Conservation (phyloP, 1,140 invertebrate species). For the Acromyrmex heyeri region DNA sequence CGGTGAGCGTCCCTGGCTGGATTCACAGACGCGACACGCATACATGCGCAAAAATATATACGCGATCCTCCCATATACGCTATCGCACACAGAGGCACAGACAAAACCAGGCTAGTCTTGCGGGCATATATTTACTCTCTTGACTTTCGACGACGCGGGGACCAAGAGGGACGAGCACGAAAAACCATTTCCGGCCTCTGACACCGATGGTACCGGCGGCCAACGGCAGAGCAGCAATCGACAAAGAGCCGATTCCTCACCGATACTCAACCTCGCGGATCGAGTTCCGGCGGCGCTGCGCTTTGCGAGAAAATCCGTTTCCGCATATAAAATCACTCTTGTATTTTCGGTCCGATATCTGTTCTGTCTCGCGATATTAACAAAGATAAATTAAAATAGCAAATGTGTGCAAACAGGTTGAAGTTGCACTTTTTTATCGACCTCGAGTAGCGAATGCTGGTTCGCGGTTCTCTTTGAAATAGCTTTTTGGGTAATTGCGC, state of each 20-base stretch:
- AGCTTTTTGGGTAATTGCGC: conserved; percentile 29
- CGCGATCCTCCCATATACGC: too few species aligned
- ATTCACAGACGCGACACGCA: conserved; percentile 33
- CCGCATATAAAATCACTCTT: conserved; percentile 5
- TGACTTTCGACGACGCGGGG: conserved; percentile 49
- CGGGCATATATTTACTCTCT: conserved; percentile 60
- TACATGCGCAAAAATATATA: not conserved
- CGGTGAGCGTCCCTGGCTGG: conserved; percentile 47
- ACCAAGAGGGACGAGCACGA: conserved; percentile 56
- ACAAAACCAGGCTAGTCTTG: conserved; percentile 22
- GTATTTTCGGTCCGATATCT: not conserved
- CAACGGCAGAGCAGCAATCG: conserved; percentile 34
- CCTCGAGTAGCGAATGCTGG: not conserved
- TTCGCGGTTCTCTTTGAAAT: conserved; percentile 7
- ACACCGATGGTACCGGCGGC: not conserved
- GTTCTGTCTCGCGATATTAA: not conserved
- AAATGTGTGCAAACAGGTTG: not conserved
- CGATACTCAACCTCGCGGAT: conserved; percentile 56
- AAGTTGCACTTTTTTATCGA: conserved; percentile 1
- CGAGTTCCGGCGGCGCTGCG: conserved; percentile 38
- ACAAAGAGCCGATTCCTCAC: conserved; percentile 59
- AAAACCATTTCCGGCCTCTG: conserved; percentile 67
- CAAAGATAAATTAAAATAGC: conserved; percentile 36
- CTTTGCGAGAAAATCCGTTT: conserved; percentile 1
- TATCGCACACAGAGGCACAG: not conserved